phyloP scores from a whole-genome alignment of 2,888 invertebrate genomes.

The Melanostoma scalare region DNA sequence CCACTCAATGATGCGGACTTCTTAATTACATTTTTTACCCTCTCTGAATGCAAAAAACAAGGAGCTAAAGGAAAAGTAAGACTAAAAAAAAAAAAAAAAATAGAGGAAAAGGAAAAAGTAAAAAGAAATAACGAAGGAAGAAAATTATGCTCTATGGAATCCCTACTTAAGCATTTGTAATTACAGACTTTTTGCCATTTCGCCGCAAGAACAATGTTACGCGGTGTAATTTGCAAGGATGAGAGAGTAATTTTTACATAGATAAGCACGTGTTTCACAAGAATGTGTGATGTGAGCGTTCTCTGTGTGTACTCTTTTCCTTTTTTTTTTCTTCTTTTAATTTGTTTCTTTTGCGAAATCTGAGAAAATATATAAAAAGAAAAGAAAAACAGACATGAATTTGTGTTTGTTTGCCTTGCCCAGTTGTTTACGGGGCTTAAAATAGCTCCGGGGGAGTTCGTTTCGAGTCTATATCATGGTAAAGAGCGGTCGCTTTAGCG shows the following conservation, averaged over 20 bases:
- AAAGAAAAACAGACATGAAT: conserved; percentile 26
- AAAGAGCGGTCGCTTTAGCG: conserved; percentile 5
- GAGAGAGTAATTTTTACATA: conserved; percentile 55
- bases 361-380: conserved; percentile 14
- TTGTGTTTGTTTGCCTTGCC: conserved; percentile 49
- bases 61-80: neutral
- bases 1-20: conserved; percentile 67
- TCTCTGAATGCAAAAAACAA: conserved; percentile 24
- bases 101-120: neutral
- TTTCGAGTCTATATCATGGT: conserved; percentile 10
- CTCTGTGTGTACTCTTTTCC: neutral
- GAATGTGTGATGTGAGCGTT: conserved; percentile 53
- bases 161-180: conserved; percentile 68
- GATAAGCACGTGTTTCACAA: conserved; percentile 63
- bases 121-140: conserved; percentile 31
- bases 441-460: conserved; percentile 46
- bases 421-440: conserved; percentile 53
- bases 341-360: conserved; percentile 22
- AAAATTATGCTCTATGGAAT: conserved; percentile 62
- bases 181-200: conserved; percentile 69
- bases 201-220: conserved; percentile 66
- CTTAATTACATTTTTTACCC: conserved; percentile 63
- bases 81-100: conserved; percentile 6
- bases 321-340: conserved; percentile 1
- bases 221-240: conserved; percentile 48